Conservation (phyloP, 2,888 invertebrate species). For the Melipona beecheii region DNA sequence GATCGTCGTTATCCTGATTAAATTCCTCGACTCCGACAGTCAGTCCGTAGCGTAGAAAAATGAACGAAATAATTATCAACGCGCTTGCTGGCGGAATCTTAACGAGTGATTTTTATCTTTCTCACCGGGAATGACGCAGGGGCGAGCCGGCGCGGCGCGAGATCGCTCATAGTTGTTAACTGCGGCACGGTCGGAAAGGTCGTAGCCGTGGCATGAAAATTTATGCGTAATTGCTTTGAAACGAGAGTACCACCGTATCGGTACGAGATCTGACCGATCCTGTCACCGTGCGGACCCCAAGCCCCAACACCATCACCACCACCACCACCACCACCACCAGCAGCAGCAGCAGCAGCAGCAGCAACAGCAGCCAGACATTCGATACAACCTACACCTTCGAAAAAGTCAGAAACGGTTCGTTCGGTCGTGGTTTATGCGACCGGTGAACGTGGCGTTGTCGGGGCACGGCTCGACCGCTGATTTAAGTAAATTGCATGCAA, state of each 20-base stretch:
- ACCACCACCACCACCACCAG: slow-evolving; percentile 5
- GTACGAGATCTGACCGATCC: slow-evolving; percentile 67
- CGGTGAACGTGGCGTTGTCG: slow-evolving; percentile 64
- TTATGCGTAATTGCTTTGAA: slow-evolving; percentile 66
- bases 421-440: slow-evolving; percentile 67
- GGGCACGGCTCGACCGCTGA: slow-evolving; percentile 64
- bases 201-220: slow-evolving; percentile 57
- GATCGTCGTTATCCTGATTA: background rate
- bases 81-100: background rate
- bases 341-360: background rate
- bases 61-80: slow-evolving; percentile 32
- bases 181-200: slow-evolving; percentile 47
- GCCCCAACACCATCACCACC: slow-evolving; percentile 25
- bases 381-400: slow-evolving; percentile 64
- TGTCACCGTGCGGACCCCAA: slow-evolving; percentile 59
- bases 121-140: slow-evolving; percentile 11
- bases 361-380: slow-evolving; percentile 46
- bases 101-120: slow-evolving; percentile 24
- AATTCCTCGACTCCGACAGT: too few relatives aligned
- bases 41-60: background rate
- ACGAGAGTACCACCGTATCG: slow-evolving; percentile 65
- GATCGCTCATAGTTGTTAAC: slow-evolving; percentile 52
- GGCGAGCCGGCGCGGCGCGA: background rate
- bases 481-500: slow-evolving; percentile 76
- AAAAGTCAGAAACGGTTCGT: slow-evolving; percentile 52